Percentiles rank a stretch among this genome's conserved stretches.
phyloP scores from a whole-genome alignment of 2,797 vertebrate species.

The Pipistrellus kuhlii region DNA sequence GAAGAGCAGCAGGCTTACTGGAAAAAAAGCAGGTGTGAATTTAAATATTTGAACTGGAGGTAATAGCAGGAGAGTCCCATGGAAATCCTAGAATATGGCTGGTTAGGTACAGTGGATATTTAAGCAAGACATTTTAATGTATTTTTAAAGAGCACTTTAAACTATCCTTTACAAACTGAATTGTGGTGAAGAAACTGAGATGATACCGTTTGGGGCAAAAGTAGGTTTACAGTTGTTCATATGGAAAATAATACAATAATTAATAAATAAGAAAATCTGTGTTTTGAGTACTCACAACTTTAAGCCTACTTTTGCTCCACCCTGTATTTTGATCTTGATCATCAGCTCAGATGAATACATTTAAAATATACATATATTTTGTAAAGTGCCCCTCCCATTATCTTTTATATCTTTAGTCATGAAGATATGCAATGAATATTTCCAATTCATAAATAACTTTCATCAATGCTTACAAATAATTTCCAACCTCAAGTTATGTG shows the following conservation, averaged over 20 bases:
- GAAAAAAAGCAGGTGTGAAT: neutral
- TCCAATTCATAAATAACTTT: neutral
- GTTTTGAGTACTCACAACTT: neutral
- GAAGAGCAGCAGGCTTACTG: neutral
- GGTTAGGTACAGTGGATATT: neutral
- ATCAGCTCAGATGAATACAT: neutral
- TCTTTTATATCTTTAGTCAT: neutral
- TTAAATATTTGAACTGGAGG: neutral
- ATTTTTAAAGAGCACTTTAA: constrained; percentile 46
- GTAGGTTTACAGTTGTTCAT: neutral
- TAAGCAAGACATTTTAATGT: neutral
- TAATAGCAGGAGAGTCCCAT: neutral
- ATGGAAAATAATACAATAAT: neutral
- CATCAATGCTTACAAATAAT: neutral
- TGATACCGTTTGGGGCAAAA: neutral
- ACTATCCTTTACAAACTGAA: neutral
- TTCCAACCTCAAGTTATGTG: neutral
- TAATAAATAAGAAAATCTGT: neutral
- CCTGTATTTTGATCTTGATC: neutral
- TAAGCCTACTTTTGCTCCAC: neutral
- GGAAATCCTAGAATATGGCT: neutral
- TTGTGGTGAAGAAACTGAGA: neutral
- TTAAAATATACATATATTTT: neutral
- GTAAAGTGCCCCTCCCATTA: neutral
- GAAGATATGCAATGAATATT: neutral